Evolutionary conservation across 2,797 vertebrate genomes (phyloP), one percentile per base, ranked within the genome.

Genomic region (Lagocephalus sceleratus): DNA sequence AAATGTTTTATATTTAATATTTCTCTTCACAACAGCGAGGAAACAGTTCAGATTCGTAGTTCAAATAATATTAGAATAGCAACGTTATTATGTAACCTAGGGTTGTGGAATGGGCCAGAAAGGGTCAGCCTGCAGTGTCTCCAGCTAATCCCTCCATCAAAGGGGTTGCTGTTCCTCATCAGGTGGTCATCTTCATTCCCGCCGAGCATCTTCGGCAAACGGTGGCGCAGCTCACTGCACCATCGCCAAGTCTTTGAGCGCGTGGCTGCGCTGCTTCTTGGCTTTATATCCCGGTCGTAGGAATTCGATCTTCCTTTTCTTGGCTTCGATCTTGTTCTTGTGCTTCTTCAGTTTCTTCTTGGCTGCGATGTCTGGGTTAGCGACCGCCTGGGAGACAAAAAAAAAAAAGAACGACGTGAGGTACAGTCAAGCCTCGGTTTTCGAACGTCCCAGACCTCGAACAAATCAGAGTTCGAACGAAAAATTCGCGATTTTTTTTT

Each of bases 321-420:
- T 96, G 5, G 94, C 93, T 87, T 96, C 94, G 0, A 87, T 92
- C 90, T 98, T 99, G 78, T 93, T 98, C 75, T 90, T 94, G 64
- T 98, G 93, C 80, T 94, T 97, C 85, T 99, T 98, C 29, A 99
- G 64, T 76, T 98, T 99, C 84, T 92, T 98, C 85, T 92, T 93
- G n/a, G 95, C 96, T 39, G 97, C 96, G 8, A 98, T 71, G 16
- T 95, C 97, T 0, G 96, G 96, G 79, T 99, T 95, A 0, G 93
- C 88, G 42, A 99, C 96, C 45, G 94, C 91, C 97, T 99, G 69
- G 4, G 12, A 47, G 21, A 56, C 38, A 39, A 1, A 47, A 17
- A 23, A 0, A 19, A 43, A 3, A 56, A 32, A 14, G 26, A 14
- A 35, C 4, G 32, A 35, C 12, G 40, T 19, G 40, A 19, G 40